Conservation (phyloP, 2,888 invertebrate genomes). For the Achlya flavicornis region DNA sequence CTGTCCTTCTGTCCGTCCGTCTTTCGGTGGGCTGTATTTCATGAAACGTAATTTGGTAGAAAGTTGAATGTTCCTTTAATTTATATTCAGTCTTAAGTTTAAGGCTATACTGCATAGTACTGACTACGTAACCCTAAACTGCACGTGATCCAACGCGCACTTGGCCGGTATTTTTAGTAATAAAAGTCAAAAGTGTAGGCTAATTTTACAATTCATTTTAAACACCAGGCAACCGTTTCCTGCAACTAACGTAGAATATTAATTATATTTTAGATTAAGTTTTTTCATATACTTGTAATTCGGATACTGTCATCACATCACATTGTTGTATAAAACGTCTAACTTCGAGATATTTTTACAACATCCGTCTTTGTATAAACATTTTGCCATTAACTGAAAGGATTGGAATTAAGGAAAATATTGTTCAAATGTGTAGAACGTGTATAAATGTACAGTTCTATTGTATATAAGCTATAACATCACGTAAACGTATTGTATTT, state of each 20-base stretch:
- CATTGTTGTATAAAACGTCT: not conserved
- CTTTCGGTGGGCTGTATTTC: no score
- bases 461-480: conserved; percentile 36
- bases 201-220: not conserved
- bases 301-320: no score
- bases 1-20: no score
- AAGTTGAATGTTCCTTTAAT: no score
- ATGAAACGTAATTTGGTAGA: no score
- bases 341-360: not conserved
- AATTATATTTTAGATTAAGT: not conserved
- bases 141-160: no score
- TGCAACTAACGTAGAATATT: not conserved
- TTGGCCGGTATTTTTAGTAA: not conserved
- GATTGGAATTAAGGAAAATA: not conserved
- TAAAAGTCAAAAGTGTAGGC: not conserved
- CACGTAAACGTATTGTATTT: conserved; percentile 21
- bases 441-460: conserved; percentile 48
- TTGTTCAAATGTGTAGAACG: conserved; percentile 21
- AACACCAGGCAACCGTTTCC: not conserved
- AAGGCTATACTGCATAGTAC: no score
- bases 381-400: not conserved
- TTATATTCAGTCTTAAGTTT: no score
- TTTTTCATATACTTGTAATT: no score
- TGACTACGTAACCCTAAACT: no score
- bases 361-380: not conserved